Percentiles rank a stretch among this genome's conserved stretches.
These are phyloP conservation scores for Glaucomys volans DNA, from an alignment of 2,113 vertebrate species.

Conservation along the genomic window DNA sequence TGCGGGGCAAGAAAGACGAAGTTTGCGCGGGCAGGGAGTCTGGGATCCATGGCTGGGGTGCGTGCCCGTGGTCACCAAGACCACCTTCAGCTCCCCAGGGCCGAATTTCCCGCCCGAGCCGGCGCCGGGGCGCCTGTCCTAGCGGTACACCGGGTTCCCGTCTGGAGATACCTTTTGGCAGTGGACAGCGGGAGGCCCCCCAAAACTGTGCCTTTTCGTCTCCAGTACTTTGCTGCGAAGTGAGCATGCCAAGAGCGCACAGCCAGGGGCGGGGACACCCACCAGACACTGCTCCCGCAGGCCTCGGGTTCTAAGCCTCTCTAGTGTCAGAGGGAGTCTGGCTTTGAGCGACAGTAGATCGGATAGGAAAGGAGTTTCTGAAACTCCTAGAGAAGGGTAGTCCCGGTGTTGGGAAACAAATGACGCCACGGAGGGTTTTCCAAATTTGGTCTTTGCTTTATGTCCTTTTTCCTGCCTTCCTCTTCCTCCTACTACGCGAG, in stretches of 20 bases:
- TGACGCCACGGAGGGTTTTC: neutral
- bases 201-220: neutral
- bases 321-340: neutral
- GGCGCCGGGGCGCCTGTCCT: constrained; percentile 35
- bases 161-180: constrained; percentile 34
- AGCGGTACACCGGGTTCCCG: neutral
- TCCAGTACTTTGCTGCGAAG: neutral
- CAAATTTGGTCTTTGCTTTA: constrained; percentile 12
- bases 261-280: neutral
- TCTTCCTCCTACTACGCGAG: neutral
- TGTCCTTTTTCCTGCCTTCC: neutral
- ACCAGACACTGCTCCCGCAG: neutral
- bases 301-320: constrained; percentile 45
- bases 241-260: neutral
- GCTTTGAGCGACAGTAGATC: neutral
- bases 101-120: neutral
- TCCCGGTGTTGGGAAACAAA: neutral
- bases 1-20: neutral
- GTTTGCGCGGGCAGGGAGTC: neutral
- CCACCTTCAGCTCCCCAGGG: neutral
- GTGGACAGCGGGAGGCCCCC: neutral
- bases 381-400: constrained; percentile 17
- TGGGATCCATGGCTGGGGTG: neutral
- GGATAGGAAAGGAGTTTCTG: constrained; percentile 34
- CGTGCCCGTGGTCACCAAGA: neutral